Evolutionary conservation across 2,888 invertebrate species (phyloP), one percentile per base, ranked within the genome.

Genomic region (Cremastobaeus sp.): DNA sequence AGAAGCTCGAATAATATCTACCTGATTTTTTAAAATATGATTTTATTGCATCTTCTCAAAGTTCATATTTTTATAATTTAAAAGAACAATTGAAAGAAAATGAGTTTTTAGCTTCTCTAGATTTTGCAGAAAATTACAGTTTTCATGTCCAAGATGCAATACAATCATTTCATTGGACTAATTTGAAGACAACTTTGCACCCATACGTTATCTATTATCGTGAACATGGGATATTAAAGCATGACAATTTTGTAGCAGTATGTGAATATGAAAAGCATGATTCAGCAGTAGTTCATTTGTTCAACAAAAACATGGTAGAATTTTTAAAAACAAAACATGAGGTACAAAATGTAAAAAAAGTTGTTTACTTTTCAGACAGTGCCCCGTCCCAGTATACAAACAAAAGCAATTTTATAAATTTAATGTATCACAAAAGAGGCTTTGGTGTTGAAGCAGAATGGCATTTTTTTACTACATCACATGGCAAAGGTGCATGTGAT

Each of bases 401-500:
- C n/a, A n/a, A n/a, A n/a, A n/a, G n/a, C n/a, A n/a, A n/a, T n/a
- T n/a, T n/a, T n/a, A n/a, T n/a, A n/a, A n/a, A n/a, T n/a, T n/a
- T n/a, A n/a, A n/a, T n/a, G n/a, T n/a, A n/a, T n/a, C n/a, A n/a
- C n/a, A n/a, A n/a, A n/a, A n/a, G n/a, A n/a, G n/a, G n/a, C n/a
- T n/a, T n/a, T n/a, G n/a, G n/a, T n/a, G n/a, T n/a, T n/a, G 34
- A 34, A n/a, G n/a, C n/a, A n/a, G n/a, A n/a, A n/a, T n/a, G n/a
- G n/a, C n/a, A n/a, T 21, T 47, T 47, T 47, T 47, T 28, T 9
- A 11, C 47, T 3, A 47, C 54, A 9, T 54, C 54, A 9, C 54
- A 54, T 37, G 54, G 54, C 35, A 55, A 55, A 18, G 39, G 54
- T 20, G 39, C 54, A 9, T 55, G 54, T 21, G 54, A 55, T 55